A percentile compares a stretch with the other conserved stretches of the same genome.
phyloP scores from a whole-genome alignment of 2,797 vertebrate species.

The Knipowitschia caucasica region DNA sequence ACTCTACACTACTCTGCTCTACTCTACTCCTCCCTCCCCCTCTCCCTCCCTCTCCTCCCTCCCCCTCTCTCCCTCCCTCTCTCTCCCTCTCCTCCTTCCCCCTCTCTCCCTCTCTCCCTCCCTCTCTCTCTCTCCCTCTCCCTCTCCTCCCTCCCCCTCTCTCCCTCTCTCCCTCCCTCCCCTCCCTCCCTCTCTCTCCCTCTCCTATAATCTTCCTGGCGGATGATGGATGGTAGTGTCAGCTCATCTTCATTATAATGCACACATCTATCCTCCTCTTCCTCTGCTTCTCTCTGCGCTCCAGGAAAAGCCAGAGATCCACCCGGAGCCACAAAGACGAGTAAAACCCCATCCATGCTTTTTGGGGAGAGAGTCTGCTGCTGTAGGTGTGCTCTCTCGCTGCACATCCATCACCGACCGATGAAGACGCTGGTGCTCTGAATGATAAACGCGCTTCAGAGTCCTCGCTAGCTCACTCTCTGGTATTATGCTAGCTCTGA shows the following conservation, averaged over 20 bases:
- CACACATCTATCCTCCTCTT: conserved; percentile 92
- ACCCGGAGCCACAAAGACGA: conserved; percentile 56
- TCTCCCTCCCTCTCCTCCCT: too few relatives aligned
- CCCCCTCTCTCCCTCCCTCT: too few relatives aligned
- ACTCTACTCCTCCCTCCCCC: background rate
- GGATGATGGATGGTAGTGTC: conserved; percentile 91
- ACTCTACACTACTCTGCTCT: too few relatives aligned
- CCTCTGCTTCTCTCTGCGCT: conserved; percentile 80
- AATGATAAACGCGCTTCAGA: conserved; percentile 46
- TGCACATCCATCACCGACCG: conserved; percentile 69
- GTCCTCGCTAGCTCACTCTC: conserved; percentile 27
- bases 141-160: conserved; percentile 13
- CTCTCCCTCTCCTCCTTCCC: background rate
- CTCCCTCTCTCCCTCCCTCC: conserved; percentile 29
- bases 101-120: background rate
- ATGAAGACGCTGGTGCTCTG: conserved; percentile 60
- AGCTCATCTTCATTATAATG: conserved; percentile 93
- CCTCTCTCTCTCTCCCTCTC: background rate
- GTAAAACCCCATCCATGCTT: conserved; percentile 64
- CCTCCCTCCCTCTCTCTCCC: conserved; percentile 52
- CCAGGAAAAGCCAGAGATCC: conserved; percentile 81
- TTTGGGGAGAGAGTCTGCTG: conserved; percentile 60
- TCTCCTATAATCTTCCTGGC: conserved; percentile 76
- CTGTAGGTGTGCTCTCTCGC: conserved; percentile 65
- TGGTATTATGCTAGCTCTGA: conserved; percentile 44